phyloP scores from a whole-genome alignment of 2,113 vertebrate genomes.

The Peromyscus polionotus region DNA sequence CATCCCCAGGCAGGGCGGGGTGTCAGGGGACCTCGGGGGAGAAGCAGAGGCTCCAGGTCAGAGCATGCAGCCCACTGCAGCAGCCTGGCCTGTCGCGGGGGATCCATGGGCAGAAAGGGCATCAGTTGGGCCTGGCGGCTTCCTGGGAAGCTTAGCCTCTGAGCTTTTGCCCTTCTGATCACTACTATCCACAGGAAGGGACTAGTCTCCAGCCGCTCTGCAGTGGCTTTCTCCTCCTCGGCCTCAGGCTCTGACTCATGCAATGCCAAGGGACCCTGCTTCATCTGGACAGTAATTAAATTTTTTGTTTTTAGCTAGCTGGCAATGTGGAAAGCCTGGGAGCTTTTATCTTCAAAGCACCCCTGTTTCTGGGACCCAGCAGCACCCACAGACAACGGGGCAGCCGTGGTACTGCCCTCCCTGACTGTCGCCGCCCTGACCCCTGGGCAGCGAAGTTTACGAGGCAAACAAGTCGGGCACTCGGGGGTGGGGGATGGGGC shows the following conservation, averaged over 20 bases:
- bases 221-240: neutral
- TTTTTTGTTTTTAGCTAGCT: neutral
- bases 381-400: neutral
- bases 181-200: slow-evolving; percentile 56
- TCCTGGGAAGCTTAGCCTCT: neutral
- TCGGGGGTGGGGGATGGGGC: neutral
- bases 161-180: accelerated
- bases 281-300: neutral
- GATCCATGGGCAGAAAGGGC: neutral
- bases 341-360: neutral
- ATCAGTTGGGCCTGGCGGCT: neutral
- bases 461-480: neutral
- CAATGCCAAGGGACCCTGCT: neutral
- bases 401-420: accelerated
- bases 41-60: neutral
- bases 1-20: neutral
- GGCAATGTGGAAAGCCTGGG: neutral
- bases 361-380: neutral
- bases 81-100: neutral
- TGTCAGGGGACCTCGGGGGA: neutral
- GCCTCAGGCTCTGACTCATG: neutral
- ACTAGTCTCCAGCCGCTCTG: neutral
- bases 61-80: neutral
- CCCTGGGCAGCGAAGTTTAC: neutral
- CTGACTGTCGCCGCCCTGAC: neutral